Evolutionary conservation across 2,888 invertebrate species (phyloP).

Genomic region (Apeira syringaria): DNA sequence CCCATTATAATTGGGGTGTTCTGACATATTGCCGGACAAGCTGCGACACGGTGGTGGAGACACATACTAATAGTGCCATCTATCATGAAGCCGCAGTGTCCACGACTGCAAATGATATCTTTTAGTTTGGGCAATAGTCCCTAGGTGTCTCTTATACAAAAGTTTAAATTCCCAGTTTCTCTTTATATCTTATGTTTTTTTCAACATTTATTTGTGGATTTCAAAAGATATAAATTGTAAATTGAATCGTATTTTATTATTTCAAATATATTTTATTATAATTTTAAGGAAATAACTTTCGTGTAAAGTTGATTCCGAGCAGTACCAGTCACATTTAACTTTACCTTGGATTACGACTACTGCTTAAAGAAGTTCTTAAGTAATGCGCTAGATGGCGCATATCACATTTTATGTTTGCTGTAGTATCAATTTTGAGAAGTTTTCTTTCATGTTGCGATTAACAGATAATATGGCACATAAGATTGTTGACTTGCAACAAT

Average conservation of each 20-base stretch:
- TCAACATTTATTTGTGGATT: no score
- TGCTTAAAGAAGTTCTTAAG: constrained; percentile 30
- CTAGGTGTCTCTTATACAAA: constrained; percentile 44
- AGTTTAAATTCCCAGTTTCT: not conserved
- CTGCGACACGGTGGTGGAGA: constrained; percentile 59
- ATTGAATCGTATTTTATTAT: no score
- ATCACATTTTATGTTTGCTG: not conserved
- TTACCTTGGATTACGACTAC: not conserved
- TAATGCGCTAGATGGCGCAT: constrained; percentile 43
- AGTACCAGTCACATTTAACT: not conserved
- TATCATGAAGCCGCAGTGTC: constrained; percentile 63
- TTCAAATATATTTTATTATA: no score
- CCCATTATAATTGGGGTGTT: constrained; percentile 46
- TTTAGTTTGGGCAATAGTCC: constrained; percentile 41
- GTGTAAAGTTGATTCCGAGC: not conserved
- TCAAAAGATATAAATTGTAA: no score
- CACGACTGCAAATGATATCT: constrained; percentile 44
- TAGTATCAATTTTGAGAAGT: no score
- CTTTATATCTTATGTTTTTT: not conserved
- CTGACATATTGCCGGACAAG: constrained; percentile 67
- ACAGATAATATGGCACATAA: no score
- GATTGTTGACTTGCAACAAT: no score
- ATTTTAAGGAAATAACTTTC: no score
- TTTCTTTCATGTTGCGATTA: no score
- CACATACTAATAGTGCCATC: constrained; percentile 75